phyloP scores from a whole-genome alignment of 2,797 vertebrate genomes.

The Psittacula echo region DNA sequence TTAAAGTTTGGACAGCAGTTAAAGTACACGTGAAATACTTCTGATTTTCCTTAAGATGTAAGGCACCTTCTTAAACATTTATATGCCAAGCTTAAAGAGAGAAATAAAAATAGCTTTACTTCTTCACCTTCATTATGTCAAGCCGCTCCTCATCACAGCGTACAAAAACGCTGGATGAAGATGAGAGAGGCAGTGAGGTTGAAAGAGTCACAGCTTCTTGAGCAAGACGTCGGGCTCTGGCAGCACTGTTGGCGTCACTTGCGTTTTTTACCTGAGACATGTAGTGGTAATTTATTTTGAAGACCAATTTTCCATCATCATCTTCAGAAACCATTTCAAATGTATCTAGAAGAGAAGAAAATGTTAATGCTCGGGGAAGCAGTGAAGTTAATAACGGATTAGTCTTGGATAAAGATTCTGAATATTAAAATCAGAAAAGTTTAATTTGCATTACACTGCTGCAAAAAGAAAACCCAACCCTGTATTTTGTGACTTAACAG shows the following conservation, averaged over 20 bases:
- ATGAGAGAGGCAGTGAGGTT: slow-evolving; percentile 95
- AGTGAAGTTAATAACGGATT: neutral
- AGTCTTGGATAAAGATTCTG: neutral
- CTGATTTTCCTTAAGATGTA: neutral
- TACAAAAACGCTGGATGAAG: slow-evolving; percentile 96
- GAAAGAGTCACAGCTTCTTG: slow-evolving; percentile 98
- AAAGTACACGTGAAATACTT: neutral
- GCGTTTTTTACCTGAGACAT: slow-evolving; percentile 99
- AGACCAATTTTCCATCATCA: slow-evolving; percentile 94
- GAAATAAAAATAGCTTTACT: neutral
- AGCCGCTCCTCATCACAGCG: slow-evolving; percentile 96
- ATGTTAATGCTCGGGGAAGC: neutral
- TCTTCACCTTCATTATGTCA: slow-evolving; percentile 97
- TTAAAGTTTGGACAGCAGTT: neutral
- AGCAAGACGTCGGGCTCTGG: slow-evolving; percentile 93
- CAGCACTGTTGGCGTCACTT: slow-evolving; percentile 95
- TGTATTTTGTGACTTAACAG: neutral
- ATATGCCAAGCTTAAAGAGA: neutral
- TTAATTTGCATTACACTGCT: neutral
- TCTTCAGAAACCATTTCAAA: slow-evolving; percentile 99
- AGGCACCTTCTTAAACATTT: neutral
- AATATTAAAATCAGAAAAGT: neutral
- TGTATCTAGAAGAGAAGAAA: slow-evolving; percentile 83
- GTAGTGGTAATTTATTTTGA: slow-evolving; percentile 99
- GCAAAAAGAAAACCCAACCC: neutral